A percentile compares a stretch with the other conserved stretches of the same genome.
Evolutionary conservation across 2,113 vertebrate species (phyloP).

Genomic region (Promerops cafer): DNA sequence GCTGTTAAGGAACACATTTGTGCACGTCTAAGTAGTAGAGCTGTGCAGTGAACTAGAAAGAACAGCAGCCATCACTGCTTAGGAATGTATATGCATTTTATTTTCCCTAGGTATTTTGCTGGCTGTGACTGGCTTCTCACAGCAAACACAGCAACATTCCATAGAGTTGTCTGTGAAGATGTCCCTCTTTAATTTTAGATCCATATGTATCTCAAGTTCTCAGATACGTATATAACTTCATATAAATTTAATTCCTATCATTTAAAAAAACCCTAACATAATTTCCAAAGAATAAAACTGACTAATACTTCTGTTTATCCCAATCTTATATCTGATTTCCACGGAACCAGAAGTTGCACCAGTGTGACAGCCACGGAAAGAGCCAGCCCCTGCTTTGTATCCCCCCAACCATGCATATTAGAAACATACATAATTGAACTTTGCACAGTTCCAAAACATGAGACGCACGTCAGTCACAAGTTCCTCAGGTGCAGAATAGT

Average conservation of each 20-base stretch:
- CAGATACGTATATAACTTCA: background rate
- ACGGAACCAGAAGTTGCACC: background rate
- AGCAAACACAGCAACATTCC: background rate
- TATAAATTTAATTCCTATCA: background rate
- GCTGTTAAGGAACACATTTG: background rate
- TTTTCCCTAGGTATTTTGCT: background rate
- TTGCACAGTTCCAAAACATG: slow-evolving; percentile 97
- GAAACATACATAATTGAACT: slow-evolving; percentile 95
- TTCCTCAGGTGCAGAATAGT: slow-evolving; percentile 84
- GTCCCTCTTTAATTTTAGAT: slow-evolving; percentile 19
- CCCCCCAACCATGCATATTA: background rate
- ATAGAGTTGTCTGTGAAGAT: background rate
- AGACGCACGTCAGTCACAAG: slow-evolving; percentile 90
- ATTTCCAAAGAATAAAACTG: background rate
- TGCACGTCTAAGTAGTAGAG: background rate
- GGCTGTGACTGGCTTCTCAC: background rate
- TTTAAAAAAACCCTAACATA: background rate
- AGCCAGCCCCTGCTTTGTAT: background rate
- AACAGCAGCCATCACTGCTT: background rate
- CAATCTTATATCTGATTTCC: background rate
- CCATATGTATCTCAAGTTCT: background rate
- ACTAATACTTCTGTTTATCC: background rate
- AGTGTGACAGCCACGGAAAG: background rate
- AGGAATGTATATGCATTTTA: background rate
- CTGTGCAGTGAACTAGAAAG: background rate